Conservation (phyloP, 1,140 invertebrate species). For the Diorhabda elongata region DNA sequence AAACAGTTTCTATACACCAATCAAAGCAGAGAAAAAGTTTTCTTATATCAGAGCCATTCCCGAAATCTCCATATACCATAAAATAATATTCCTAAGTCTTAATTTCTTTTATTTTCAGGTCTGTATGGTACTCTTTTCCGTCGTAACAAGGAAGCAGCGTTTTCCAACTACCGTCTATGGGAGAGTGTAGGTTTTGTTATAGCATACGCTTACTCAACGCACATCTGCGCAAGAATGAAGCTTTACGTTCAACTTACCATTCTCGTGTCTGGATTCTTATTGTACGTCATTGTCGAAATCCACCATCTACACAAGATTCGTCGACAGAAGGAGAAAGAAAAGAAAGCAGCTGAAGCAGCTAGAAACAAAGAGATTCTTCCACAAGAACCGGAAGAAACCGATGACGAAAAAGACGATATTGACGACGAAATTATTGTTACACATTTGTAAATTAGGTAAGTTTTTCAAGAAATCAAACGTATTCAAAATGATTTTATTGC, state of each 20-base stretch:
- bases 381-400: slow-evolving; percentile 62
- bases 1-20: no score
- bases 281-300: slow-evolving; percentile 80
- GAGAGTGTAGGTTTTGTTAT: slow-evolving; percentile 90
- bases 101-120: slow-evolving; percentile 55
- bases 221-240: slow-evolving; percentile 84
- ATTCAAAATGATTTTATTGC: no score
- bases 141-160: slow-evolving; percentile 90
- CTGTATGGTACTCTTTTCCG: slow-evolving; percentile 89
- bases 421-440: slow-evolving; percentile 83
- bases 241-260: slow-evolving; percentile 82
- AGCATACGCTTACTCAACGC: slow-evolving; percentile 83
- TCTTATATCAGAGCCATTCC: no score
- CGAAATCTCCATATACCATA: no score
- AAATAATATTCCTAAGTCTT: no score
- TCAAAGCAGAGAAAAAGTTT: no score
- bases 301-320: slow-evolving; percentile 70
- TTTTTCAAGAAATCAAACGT: no score
- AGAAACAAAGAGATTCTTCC: slow-evolving; percentile 43
- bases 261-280: slow-evolving; percentile 70
- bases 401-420: slow-evolving; percentile 78
- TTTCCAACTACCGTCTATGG: slow-evolving; percentile 94
- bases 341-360: slow-evolving; percentile 55
- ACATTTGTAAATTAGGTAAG: slow-evolving; percentile 59
- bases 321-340: slow-evolving; percentile 66